Conservation (phyloP, 2,113 vertebrate genomes). For the Hucho hucho region DNA sequence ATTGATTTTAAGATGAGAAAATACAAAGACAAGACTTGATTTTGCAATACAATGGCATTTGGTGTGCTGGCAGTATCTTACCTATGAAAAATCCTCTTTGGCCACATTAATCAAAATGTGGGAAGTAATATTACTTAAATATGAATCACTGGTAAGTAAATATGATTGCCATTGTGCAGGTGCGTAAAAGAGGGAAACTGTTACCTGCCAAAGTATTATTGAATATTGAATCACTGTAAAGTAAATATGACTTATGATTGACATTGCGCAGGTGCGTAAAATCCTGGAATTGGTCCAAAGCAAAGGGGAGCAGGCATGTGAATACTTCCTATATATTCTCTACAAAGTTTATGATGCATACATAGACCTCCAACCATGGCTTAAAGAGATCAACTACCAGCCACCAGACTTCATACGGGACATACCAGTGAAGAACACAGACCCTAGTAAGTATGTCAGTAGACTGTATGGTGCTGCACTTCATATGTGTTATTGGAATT, state of each 20-base stretch:
- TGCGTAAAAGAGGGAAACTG: too few species aligned
- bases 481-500: neutral
- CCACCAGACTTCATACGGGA: constrained; percentile 69
- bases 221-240: neutral
- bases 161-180: too few species aligned
- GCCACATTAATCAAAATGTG: too few species aligned
- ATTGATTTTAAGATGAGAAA: too few species aligned
- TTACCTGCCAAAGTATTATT: too few species aligned
- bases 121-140: too few species aligned
- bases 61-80: too few species aligned
- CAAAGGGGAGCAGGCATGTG: constrained; percentile 89
- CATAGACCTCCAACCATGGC: constrained; percentile 86
- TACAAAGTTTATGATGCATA: constrained; percentile 85
- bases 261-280: constrained; percentile 82
- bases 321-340: constrained; percentile 83
- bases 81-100: too few species aligned
- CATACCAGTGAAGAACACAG: constrained; percentile 84
- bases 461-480: neutral
- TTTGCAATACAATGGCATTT: too few species aligned
- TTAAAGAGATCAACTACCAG: constrained; percentile 78
- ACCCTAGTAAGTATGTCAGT: constrained; percentile 80
- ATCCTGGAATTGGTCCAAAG: constrained; percentile 90
- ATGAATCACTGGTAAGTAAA: too few species aligned
- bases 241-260: neutral
- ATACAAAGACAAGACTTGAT: too few species aligned